Conservation (phyloP, 2,888 invertebrate species). For the Nasonovia ribisnigri region DNA sequence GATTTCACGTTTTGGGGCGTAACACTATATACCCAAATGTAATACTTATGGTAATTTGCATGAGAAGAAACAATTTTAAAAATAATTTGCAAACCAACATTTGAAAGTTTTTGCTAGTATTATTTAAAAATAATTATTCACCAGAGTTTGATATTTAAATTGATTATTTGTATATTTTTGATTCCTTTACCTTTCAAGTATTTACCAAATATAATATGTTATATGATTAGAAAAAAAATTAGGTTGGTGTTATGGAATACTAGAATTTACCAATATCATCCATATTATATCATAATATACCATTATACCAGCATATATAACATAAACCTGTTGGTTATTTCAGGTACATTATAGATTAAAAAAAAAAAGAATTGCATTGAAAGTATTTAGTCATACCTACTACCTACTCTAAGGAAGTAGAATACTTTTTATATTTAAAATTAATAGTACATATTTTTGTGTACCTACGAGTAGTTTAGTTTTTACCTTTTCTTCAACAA, state of each 20-base stretch:
- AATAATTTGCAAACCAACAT: neutral
- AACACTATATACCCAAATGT: neutral
- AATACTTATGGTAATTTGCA: neutral
- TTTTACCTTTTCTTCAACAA: neutral
- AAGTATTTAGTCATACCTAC: neutral
- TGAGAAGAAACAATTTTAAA: neutral
- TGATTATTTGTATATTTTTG: neutral
- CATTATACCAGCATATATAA: neutral
- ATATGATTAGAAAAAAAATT: neutral
- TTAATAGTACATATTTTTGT: neutral
- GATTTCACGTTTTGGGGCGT: constrained; percentile 31
- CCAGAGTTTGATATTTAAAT: neutral
- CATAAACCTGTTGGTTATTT: neutral
- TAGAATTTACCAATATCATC: neutral
- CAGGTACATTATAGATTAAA: neutral
- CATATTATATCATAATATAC: neutral
- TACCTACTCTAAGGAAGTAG: neutral
- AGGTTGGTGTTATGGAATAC: neutral
- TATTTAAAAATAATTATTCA: constrained; percentile 16
- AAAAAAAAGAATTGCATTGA: neutral
- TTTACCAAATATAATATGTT: neutral
- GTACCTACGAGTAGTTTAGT: neutral
- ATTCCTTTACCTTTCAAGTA: neutral
- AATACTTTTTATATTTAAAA: neutral
- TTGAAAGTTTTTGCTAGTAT: neutral